These are phyloP conservation scores for Daptonema setosum DNA, from an alignment of 2,888 invertebrate species.

Conservation along the genomic window DNA sequence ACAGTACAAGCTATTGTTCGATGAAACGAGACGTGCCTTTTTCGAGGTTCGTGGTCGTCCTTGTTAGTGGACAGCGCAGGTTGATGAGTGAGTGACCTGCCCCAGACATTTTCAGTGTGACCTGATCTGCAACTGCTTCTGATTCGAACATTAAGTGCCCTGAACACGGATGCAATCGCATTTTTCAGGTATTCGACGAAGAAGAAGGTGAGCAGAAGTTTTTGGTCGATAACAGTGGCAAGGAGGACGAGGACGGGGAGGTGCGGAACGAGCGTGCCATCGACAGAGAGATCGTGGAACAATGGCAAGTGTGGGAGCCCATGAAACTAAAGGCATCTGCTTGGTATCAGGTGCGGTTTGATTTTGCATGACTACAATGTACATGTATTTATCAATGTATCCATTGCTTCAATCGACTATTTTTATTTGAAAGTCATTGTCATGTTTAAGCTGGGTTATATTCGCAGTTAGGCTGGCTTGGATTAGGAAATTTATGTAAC, in stretches of 20 bases:
- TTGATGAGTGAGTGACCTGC: too few species aligned
- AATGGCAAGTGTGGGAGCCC: not conserved
- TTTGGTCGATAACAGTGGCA: not conserved
- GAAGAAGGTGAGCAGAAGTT: not conserved
- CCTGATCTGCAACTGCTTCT: too few species aligned
- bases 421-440: too few species aligned
- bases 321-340: not conserved
- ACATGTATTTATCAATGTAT: too few species aligned
- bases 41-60: constrained; percentile 12
- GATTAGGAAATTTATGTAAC: too few species aligned
- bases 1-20: constrained; percentile 14
- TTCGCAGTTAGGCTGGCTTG: too few species aligned
- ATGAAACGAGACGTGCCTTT: constrained; percentile 13
- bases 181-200: not conserved
- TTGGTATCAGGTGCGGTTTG: not conserved
- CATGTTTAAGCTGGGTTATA: too few species aligned
- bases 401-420: too few species aligned
- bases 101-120: too few species aligned
- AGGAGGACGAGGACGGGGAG: not conserved
- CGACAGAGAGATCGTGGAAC: not conserved
- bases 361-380: too few species aligned
- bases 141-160: not conserved
- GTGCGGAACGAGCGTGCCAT: not conserved
- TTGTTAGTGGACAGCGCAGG: too few species aligned
- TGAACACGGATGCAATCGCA: not conserved